These are phyloP conservation scores for Lasioglossum baleicum DNA, from an alignment of 1,140 invertebrate species.

Conservation along the genomic window DNA sequence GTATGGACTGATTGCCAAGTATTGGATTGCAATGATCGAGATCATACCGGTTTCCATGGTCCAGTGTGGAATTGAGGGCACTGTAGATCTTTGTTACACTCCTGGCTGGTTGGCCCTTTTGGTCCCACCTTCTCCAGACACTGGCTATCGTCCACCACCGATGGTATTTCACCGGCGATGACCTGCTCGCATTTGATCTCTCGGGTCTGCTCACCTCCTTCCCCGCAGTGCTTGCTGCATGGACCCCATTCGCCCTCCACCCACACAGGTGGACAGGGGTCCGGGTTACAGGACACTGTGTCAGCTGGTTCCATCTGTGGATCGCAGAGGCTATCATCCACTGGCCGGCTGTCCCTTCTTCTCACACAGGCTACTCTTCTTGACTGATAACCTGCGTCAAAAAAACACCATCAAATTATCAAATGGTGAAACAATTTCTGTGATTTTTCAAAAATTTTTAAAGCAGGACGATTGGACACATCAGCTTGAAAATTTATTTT, in stretches of 20 bases:
- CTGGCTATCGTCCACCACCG: constrained; percentile 86
- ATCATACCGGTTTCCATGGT: constrained; percentile 90
- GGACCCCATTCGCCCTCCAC: constrained; percentile 88
- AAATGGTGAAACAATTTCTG: too few species aligned
- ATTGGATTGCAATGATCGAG: too few species aligned
- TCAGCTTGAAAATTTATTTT: too few species aligned
- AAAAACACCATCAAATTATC: too few species aligned
- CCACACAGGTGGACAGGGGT: constrained; percentile 93
- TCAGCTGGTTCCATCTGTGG: constrained; percentile 83
- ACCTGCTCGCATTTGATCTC: constrained; percentile 90
- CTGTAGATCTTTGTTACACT: constrained; percentile 87
- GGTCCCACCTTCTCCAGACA: constrained; percentile 85
- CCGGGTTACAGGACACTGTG: constrained; percentile 86
- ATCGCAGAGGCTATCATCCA: constrained; percentile 90
- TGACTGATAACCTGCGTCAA: constrained; percentile 83
- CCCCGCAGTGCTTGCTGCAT: constrained; percentile 91
- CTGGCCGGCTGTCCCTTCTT: constrained; percentile 84
- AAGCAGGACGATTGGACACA: too few species aligned
- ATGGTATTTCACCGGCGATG: constrained; percentile 82
- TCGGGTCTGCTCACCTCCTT: constrained; percentile 85
- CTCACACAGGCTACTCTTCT: constrained; percentile 87
- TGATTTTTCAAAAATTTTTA: too few species aligned
- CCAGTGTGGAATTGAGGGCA: constrained; percentile 92
- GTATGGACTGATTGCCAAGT: too few species aligned
- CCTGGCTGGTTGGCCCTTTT: constrained; percentile 85